Evolutionary conservation across 2,888 invertebrate genomes (phyloP), one percentile per base, ranked within the genome.

Genomic region (Ophraella communa): DNA sequence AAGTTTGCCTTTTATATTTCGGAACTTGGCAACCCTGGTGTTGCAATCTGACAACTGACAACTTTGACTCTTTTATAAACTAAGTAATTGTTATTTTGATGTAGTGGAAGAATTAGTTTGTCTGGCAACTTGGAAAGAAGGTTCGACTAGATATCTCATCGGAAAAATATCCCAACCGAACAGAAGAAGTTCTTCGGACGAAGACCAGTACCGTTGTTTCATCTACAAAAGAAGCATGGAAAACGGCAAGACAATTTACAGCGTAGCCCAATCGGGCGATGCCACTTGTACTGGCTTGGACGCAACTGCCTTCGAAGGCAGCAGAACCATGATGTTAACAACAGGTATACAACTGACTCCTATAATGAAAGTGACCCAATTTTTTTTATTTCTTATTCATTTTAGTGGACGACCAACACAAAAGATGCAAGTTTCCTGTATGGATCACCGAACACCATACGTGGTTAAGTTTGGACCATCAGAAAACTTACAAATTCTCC

Each of bases 101-200:
- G 27, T 77, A 92, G 93, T 91, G 54, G 93, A 94, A 77, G 92
- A 93, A 82, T 80, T 94, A 59, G 89, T 91, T 51, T 94, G 94
- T 80, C 82, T 94, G 62, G 94, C 93, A 2, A 87, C 88, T 17
- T 94, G 94, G 94, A 92, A 91, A 80, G 93, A 94, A 72, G 93
- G 93, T 0, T 90, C 91, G 35, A 91, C 90, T 53, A 85, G 90
- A 59, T 94, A 92, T 80, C 84, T 94, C 51, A 89, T 93, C 54
- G 93, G 93, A 0, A 78, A 78, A 68, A 85, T 93, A 71, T 87
- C 89, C n/a, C 90, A 90, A 77, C 85, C 85, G 23, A 85, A 85
- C 74, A 81, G 88, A 30, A 80, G 87, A 59, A 85, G 85, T 72
- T 83, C 87, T 14, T 87, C 88, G 0, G 90, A 91, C 73, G 93